Base-by-base conservation (phyloP, 2,797 vertebrate genomes). In the Eremophila alpestris region DNA sequence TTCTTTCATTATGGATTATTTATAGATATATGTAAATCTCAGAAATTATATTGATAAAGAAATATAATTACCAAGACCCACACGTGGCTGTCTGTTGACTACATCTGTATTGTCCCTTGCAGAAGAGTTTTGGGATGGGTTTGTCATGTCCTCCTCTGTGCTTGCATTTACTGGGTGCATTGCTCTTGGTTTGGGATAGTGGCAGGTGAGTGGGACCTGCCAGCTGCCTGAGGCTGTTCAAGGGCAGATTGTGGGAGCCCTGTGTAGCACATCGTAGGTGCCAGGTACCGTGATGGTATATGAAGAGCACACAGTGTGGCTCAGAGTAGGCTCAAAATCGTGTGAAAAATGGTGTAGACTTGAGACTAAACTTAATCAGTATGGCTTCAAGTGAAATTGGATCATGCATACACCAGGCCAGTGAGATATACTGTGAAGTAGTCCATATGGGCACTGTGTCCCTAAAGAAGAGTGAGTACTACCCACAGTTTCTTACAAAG, bases 241-340 rank as follows among this genome's bases (percentile, higher is more conserved):
- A 26, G 52, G 34, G 67, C 29, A 13, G 8, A 13, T 11, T 38
- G 8, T 77, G 7, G 5, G 8, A 24, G 36, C 62, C 21, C 34
- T 45, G 16, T 27, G 34, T 41, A 27, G 26, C 18, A 3, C 2
- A 1, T 26, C 8, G 1, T 6, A 13, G 15, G 20, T 49, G 41
- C 38, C 34, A 58, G 52, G 7, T 18, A 8, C 11, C 10, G 19
- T 16, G 32, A 16, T 22, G 26, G 29, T 48, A 5, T 8, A 3
- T 26, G 59, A 68, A 63, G 78, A 64, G 30, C 18, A 23, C 46
- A 21, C 16, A 32, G 5, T 16, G 16, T 58, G 64, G 34, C 34
- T 89, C 74, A 65, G 49, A 54, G 12, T 41, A 68, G 8, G 26
- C 19, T 54, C 36, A 51, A 62, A 89, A 27, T 75, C 20, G 7